These are phyloP conservation scores for Epinotia ramella DNA, from an alignment of 2,888 invertebrate species.

Conservation along the genomic window DNA sequence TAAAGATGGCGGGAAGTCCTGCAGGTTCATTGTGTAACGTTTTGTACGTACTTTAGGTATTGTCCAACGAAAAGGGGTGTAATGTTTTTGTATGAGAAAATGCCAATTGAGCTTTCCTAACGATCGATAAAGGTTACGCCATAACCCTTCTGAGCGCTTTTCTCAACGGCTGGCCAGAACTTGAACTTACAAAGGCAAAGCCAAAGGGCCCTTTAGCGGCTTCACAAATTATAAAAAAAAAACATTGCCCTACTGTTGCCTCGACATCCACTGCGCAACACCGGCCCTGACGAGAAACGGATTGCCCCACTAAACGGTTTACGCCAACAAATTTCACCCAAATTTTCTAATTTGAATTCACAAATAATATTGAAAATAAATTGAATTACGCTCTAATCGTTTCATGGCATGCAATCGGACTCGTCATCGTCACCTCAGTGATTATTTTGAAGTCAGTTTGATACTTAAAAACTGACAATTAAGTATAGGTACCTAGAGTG, in stretches of 20 bases:
- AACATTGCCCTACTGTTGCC: not conserved
- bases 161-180: not conserved
- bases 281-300: constrained; percentile 47
- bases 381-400: constrained; percentile 13
- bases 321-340: constrained; percentile 25
- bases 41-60: too few species aligned
- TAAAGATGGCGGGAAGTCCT: too few species aligned
- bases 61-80: too few species aligned
- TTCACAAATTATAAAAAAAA: not conserved
- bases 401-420: not conserved
- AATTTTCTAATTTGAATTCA: constrained; percentile 42
- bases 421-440: not conserved
- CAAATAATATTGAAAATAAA: constrained; percentile 23
- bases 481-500: too few species aligned
- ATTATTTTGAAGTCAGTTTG: not conserved
- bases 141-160: not conserved
- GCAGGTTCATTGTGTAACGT: too few species aligned
- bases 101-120: too few species aligned
- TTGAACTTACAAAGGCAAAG: not conserved
- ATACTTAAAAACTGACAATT: not conserved
- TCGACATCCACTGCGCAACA: not conserved
- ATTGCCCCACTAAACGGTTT: constrained; percentile 48
- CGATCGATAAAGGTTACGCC: not conserved
- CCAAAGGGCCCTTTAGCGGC: too few species aligned
- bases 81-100: too few species aligned